These are phyloP conservation scores for Xanthorhoe spadicearia DNA, from an alignment of 2,888 invertebrate genomes.

Conservation along the genomic window DNA sequence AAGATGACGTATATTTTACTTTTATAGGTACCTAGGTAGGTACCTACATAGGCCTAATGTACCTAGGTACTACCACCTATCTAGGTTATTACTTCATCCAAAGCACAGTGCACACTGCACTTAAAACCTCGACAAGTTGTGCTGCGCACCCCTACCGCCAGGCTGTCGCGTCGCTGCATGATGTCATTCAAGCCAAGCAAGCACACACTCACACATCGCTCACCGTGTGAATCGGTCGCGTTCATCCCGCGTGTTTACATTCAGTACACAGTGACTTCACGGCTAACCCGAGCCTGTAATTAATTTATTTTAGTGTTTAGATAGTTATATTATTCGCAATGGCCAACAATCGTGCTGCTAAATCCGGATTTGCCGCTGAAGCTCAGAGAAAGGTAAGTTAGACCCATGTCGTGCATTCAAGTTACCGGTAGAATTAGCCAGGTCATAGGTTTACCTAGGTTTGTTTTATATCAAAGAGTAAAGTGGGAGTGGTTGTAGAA, in stretches of 20 bases:
- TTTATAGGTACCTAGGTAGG: no score
- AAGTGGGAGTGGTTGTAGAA: slow-evolving; percentile 50
- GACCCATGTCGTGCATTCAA: slow-evolving; percentile 35
- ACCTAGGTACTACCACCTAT: background rate
- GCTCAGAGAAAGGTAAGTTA: slow-evolving; percentile 95
- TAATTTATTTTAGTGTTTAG: slow-evolving; percentile 63
- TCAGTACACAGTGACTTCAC: slow-evolving; percentile 76
- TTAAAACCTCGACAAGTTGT: slow-evolving; percentile 45
- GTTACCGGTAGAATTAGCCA: slow-evolving; percentile 23
- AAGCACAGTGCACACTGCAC: slow-evolving; percentile 1
- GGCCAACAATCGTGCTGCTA: slow-evolving; percentile 93
- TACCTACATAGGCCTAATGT: background rate
- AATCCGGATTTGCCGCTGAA: slow-evolving; percentile 98
- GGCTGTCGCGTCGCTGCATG: slow-evolving; percentile 65
- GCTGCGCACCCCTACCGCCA: slow-evolving; percentile 44
- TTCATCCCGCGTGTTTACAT: slow-evolving; percentile 76
- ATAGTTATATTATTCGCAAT: slow-evolving; percentile 80
- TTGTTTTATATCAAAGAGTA: slow-evolving; percentile 29
- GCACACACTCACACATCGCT: slow-evolving; percentile 77
- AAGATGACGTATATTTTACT: no score
- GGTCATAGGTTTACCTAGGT: background rate
- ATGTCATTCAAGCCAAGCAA: slow-evolving; percentile 76
- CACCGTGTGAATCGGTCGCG: slow-evolving; percentile 62
- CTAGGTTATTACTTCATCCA: background rate
- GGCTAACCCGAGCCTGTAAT: slow-evolving; percentile 75